Base-by-base conservation (phyloP, 2,888 invertebrate genomes). In the Chirona hameri region DNA sequence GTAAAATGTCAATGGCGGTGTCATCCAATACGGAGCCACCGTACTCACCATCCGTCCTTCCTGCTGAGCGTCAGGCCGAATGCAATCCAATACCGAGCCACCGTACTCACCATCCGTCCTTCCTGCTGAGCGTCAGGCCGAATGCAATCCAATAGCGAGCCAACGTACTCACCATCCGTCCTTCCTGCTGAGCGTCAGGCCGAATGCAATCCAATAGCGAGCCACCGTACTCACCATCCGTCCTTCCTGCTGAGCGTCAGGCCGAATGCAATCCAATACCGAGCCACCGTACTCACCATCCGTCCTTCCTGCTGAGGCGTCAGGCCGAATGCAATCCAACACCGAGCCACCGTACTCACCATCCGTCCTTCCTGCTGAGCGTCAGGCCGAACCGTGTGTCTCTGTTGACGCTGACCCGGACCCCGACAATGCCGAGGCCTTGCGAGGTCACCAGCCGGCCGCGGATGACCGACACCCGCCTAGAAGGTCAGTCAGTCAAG, bases 391-490 rank as follows among this genome's bases (percentile, higher is more conserved):
- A 96, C 86, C 95, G 92, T 81, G 97, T 94, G 89, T 98, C 96
- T 85, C 93, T 92, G 90, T 96, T 96, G 87, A 99, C 97, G 85
- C 96, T 96, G 83, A 99, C 98, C 86, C 98, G 92, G 88, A 99
- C 98, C 88, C 99, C 99, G 88, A 97, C 94, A 90, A 99, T 94
- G 86, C 98, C 97, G 86, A 97, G 93, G 85, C 97, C 97, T 90
- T 97, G 97, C 84, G 94, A 93, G 84, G 96, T 95, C 86, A 97
- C 93, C 87, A 99, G 98, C 90, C 96, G 95, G 86, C 99, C 99
- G 88, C 99, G 93, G 92, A 99, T 97, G 89, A 99, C 98, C 87
- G 99, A 97, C 87, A 97, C 98, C 89, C 98, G 96, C 91, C 99
- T 99, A 52, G 29, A 80, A 29, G 10, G 39, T 4, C 79, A n/a